Evolutionary conservation across 2,797 vertebrate species (phyloP).

Genomic region (Poecile montanus): DNA sequence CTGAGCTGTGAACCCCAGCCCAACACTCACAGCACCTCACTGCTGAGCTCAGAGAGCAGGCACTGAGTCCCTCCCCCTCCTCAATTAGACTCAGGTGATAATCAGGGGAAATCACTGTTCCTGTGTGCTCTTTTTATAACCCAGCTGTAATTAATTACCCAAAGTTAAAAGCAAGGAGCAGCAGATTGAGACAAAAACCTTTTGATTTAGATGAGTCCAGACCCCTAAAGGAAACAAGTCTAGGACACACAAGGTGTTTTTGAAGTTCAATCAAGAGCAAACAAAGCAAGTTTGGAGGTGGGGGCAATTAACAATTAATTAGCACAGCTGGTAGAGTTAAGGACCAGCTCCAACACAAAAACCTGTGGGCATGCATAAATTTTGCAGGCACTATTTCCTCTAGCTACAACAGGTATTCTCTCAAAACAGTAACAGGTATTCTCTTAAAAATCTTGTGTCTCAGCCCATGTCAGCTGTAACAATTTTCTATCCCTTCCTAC

Average conservation of each 20-base stretch:
- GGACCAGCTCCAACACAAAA: background rate
- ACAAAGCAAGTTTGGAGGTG: background rate
- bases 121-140: background rate
- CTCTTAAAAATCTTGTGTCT: background rate
- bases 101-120: background rate
- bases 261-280: background rate
- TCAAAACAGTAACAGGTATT: background rate
- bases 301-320: background rate
- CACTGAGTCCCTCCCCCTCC: background rate
- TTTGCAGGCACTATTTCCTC: background rate
- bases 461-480: background rate
- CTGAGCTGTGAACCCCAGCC: background rate
- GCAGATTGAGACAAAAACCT: background rate
- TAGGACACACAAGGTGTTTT: background rate
- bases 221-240: background rate
- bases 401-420: background rate
- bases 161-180: background rate
- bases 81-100: background rate
- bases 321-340: background rate
- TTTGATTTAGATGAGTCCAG: background rate
- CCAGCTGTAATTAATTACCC: background rate
- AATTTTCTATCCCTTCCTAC: background rate
- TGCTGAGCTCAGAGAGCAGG: background rate
- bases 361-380: background rate
- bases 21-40: background rate